Percentiles rank a stretch among this genome's conserved stretches.
phyloP scores from a whole-genome alignment of 2,113 vertebrate genomes.

The mouse (Mus musculus) region DNA sequence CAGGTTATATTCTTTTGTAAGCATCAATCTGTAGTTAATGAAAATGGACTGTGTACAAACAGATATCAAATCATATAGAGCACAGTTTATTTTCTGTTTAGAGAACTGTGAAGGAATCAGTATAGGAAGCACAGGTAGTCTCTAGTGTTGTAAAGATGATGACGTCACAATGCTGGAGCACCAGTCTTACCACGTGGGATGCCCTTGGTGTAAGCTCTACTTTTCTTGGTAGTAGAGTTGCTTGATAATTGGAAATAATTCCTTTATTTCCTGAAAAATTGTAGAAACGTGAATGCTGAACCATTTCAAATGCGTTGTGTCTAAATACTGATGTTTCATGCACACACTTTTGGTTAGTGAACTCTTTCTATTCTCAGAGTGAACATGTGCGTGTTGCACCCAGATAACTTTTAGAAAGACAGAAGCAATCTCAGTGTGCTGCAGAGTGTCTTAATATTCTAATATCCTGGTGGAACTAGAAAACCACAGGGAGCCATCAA shows the following conservation, averaged over 20 bases:
- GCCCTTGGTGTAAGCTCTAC: not conserved
- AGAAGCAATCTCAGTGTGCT: not conserved
- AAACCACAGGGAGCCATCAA: not conserved
- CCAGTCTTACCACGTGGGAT: not conserved
- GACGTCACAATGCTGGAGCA: not conserved
- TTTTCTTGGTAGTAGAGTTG: not conserved
- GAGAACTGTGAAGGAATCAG: not conserved
- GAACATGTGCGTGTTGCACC: constrained; percentile 8
- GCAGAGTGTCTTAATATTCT: constrained; percentile 14
- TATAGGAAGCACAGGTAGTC: not conserved
- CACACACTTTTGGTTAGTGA: constrained; percentile 35
- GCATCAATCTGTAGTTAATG: not conserved
- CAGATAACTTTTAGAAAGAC: not conserved
- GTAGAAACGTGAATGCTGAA: not conserved
- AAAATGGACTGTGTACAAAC: not conserved
- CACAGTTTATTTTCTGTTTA: not conserved
- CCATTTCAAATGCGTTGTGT: not conserved
- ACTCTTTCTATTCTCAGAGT: not conserved
- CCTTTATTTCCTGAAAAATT: not conserved
- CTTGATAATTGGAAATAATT: not conserved
- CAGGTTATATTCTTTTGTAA: not conserved
- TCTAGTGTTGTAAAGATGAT: not conserved
- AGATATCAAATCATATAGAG: not conserved
- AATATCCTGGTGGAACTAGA: not conserved
- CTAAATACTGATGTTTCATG: not conserved